Conservation (phyloP, 2,888 invertebrate species). For the Eupithecia insigniata region DNA sequence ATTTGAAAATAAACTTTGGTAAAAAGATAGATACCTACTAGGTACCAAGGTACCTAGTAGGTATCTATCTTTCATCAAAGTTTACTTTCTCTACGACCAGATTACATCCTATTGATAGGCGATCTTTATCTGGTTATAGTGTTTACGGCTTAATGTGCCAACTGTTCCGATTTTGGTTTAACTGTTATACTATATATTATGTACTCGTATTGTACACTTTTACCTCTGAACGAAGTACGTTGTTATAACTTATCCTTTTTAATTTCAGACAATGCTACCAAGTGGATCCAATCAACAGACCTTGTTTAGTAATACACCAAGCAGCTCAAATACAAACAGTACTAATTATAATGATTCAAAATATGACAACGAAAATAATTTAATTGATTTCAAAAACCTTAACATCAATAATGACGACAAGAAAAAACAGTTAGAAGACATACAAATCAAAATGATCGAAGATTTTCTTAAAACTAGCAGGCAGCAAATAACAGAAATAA, state of each 20-base stretch:
- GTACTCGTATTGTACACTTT: too few relatives aligned
- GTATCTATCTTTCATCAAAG: neutral
- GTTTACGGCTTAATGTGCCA: neutral
- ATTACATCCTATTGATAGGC: neutral
- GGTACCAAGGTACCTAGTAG: too few relatives aligned
- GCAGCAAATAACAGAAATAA: neutral
- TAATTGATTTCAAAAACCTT: neutral
- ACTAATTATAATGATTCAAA: neutral
- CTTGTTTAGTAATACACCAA: neutral
- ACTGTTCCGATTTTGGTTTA: neutral
- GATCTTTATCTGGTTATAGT: neutral
- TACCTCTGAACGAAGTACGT: neutral
- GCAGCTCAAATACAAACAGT: neutral
- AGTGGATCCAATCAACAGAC: neutral
- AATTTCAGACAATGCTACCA: slow-evolving; percentile 3
- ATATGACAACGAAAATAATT: neutral
- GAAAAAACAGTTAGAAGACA: slow-evolving; percentile 25
- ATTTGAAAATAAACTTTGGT: too few relatives aligned
- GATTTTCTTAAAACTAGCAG: slow-evolving; percentile 26
- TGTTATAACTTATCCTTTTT: neutral
- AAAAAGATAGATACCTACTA: too few relatives aligned
- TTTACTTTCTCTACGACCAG: neutral
- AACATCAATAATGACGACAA: neutral
- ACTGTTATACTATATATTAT: too few relatives aligned
- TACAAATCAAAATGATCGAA: slow-evolving; percentile 37